Conservation (phyloP, 2,797 vertebrate genomes). For the Esox lucius region DNA sequence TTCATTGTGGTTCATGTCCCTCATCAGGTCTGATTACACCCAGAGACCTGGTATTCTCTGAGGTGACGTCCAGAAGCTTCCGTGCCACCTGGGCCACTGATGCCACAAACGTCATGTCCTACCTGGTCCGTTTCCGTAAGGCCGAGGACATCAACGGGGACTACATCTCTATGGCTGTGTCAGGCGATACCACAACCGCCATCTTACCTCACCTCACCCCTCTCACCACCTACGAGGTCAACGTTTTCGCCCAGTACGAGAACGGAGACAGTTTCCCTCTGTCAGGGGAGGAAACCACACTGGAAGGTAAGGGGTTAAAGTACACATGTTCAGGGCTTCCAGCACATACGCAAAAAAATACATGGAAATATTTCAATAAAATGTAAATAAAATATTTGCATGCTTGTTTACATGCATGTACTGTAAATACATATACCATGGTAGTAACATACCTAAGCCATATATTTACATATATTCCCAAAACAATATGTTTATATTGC, state of each 20-base stretch:
- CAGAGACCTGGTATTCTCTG: constrained; percentile 83
- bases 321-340: neutral
- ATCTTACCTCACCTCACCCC: constrained; percentile 85
- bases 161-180: constrained; percentile 83
- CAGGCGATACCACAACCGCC: constrained; percentile 77
- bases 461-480: too few species aligned
- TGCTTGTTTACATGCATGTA: too few species aligned
- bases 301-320: constrained; percentile 80
- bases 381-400: too few species aligned
- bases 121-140: constrained; percentile 89
- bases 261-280: constrained; percentile 90
- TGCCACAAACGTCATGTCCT: constrained; percentile 77
- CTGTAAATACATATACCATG: too few species aligned
- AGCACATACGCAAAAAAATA: neutral
- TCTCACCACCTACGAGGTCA: constrained; percentile 88
- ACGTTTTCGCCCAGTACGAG: constrained; percentile 90
- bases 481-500: too few species aligned
- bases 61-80: constrained; percentile 91
- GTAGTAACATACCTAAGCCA: too few species aligned
- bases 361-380: too few species aligned
- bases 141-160: constrained; percentile 78
- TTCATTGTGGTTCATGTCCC: neutral
- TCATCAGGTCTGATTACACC: constrained; percentile 83
- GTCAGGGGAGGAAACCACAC: constrained; percentile 89
- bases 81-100: constrained; percentile 86